Conservation (phyloP, 2,113 vertebrate genomes). For the Gallinago paraguaiae region DNA sequence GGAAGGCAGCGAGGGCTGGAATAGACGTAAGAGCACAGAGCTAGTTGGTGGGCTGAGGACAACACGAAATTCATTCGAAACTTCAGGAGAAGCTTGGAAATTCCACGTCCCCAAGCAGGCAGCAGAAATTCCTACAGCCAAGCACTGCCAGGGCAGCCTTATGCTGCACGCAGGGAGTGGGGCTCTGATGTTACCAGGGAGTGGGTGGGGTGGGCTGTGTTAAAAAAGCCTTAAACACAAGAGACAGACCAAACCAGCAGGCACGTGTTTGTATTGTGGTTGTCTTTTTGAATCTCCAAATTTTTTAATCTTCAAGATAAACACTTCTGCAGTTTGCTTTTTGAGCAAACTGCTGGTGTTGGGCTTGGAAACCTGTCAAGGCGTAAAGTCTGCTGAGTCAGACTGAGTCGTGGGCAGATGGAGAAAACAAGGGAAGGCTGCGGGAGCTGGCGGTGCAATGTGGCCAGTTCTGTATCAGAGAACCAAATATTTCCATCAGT, state of each 20-base stretch:
- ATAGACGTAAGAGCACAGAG: not conserved
- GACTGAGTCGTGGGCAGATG: not conserved
- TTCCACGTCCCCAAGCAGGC: not conserved
- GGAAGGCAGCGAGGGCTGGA: not conserved
- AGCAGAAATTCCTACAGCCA: not conserved
- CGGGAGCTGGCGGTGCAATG: not conserved
- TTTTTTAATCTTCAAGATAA: not conserved
- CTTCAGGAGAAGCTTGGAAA: not conserved
- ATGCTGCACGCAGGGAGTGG: not conserved
- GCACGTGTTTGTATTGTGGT: not conserved
- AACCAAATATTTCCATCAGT: not conserved
- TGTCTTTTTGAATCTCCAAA: not conserved
- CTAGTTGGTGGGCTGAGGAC: not conserved
- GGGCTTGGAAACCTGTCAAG: not conserved
- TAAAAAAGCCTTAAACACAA: not conserved
- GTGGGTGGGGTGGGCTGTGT: not conserved
- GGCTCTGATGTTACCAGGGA: not conserved
- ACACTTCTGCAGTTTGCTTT: not conserved
- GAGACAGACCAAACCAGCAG: not conserved
- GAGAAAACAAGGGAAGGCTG: not conserved
- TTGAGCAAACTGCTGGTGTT: not conserved
- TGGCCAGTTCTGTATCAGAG: not conserved
- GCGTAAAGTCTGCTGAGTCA: not conserved
- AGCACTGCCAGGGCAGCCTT: not conserved
- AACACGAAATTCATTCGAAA: not conserved